Conservation (phyloP, 2,797 vertebrate genomes). For the Eulemur mongoz region DNA sequence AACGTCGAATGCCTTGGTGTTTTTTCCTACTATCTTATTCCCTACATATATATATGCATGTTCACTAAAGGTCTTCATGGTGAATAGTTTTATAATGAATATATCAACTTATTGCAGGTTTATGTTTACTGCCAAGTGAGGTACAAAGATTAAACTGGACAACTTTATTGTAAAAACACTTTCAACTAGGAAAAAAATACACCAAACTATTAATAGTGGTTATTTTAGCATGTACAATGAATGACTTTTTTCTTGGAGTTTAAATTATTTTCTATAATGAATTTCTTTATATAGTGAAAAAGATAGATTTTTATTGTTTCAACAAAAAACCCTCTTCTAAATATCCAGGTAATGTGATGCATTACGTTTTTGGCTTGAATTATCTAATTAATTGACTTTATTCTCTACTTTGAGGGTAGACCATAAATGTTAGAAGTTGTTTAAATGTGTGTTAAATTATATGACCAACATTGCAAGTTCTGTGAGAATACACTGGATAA, state of each 20-base stretch:
- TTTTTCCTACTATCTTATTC: not conserved
- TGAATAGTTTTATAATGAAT: not conserved
- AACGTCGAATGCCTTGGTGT: not conserved
- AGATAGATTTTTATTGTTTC: not conserved
- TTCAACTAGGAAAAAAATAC: not conserved
- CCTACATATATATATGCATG: not conserved
- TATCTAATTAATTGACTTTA: not conserved
- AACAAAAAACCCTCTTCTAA: not conserved
- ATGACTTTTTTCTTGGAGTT: not conserved
- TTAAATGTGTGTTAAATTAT: not conserved
- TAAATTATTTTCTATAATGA: slow-evolving; percentile 23
- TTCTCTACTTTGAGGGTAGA: not conserved
- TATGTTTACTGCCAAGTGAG: not conserved
- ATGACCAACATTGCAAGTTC: not conserved
- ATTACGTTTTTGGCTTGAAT: not conserved
- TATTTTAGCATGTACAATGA: not conserved
- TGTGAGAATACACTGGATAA: not conserved
- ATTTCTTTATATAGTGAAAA: slow-evolving; percentile 5
- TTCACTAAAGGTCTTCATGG: not conserved
- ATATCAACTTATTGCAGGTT: not conserved
- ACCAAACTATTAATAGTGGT: not conserved
- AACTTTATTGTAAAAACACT: slow-evolving; percentile 8
- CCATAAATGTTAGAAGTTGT: not conserved
- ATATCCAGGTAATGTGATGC: not conserved
- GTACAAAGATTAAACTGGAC: not conserved